phyloP scores from a whole-genome alignment of 2,888 invertebrate species.

The Drosophila paramelanica region DNA sequence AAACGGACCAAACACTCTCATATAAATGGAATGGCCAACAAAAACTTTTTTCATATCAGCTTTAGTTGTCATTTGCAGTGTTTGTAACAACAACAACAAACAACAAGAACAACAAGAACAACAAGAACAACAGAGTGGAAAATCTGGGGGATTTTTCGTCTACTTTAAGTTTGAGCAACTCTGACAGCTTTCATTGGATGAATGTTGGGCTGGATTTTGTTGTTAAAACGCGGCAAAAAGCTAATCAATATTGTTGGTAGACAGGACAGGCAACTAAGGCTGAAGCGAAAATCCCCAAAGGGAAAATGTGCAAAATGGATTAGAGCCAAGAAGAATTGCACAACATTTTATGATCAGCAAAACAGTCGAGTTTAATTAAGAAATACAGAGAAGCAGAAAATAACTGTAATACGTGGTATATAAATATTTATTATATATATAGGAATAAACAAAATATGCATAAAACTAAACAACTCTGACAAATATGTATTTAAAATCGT shows the following conservation, averaged over 20 bases:
- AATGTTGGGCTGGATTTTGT: slow-evolving; percentile 50
- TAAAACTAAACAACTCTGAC: too few species aligned
- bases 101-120: slow-evolving; percentile 12
- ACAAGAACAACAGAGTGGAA: slow-evolving; percentile 6
- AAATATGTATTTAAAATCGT: too few species aligned
- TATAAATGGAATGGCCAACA: slow-evolving; percentile 22
- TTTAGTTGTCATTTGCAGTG: slow-evolving; percentile 54
- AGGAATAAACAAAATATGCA: too few species aligned
- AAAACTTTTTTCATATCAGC: slow-evolving; percentile 53
- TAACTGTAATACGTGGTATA: too few species aligned
- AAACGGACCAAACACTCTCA: slow-evolving; percentile 9
- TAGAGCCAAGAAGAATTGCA: slow-evolving; percentile 21
- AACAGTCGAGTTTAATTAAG: not conserved
- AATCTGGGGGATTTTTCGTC: slow-evolving; percentile 27
- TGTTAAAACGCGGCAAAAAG: slow-evolving; percentile 49
- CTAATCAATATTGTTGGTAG: slow-evolving; percentile 60
- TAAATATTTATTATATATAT: too few species aligned
- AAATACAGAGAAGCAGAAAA: not conserved
- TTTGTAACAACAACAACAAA: slow-evolving; percentile 12
- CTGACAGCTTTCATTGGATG: slow-evolving; percentile 47
- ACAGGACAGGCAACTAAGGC: slow-evolving; percentile 29
- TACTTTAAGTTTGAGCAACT: slow-evolving; percentile 46
- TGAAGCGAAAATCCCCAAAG: slow-evolving; percentile 17
- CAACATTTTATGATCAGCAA: not conserved
- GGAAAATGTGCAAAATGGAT: slow-evolving; percentile 20